phyloP scores from a whole-genome alignment of 2,113 vertebrate genomes.

The Pao palembangensis region DNA sequence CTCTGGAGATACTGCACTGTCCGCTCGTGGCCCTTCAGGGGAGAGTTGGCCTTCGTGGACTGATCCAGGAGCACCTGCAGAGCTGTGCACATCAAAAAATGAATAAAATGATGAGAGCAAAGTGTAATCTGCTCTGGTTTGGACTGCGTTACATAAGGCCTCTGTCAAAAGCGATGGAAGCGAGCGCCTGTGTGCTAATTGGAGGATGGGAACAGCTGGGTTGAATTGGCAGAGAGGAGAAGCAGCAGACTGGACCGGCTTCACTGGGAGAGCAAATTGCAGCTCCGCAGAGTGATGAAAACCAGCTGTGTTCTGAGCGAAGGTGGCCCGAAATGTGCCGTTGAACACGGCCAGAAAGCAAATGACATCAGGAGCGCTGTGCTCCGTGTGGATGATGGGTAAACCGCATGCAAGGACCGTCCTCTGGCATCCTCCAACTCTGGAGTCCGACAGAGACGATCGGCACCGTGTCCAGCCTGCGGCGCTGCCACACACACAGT shows the following conservation, averaged over 20 bases:
- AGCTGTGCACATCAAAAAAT: slow-evolving; percentile 71
- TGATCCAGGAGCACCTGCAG: slow-evolving; percentile 95
- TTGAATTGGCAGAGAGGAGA: slow-evolving; percentile 23
- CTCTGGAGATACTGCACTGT: slow-evolving; percentile 97
- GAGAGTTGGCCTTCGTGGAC: slow-evolving; percentile 97
- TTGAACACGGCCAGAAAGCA: slow-evolving; percentile 11
- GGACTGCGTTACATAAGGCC: slow-evolving; percentile 20
- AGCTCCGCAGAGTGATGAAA: slow-evolving; percentile 42
- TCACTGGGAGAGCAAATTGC: slow-evolving; percentile 45
- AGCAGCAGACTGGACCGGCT: slow-evolving; percentile 13
- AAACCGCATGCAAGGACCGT: slow-evolving; percentile 18
- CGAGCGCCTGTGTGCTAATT: slow-evolving; percentile 13
- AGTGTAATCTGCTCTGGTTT: slow-evolving; percentile 8
- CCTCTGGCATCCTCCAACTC: slow-evolving; percentile 16
- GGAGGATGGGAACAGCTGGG: slow-evolving; percentile 42
- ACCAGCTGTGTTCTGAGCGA: slow-evolving; percentile 25
- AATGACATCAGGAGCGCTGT: slow-evolving; percentile 30
- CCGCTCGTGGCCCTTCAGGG: slow-evolving; percentile 95
- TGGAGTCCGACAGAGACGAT: neutral
- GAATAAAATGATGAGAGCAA: slow-evolving; percentile 4
- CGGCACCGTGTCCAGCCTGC: neutral
- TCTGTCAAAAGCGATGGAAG: slow-evolving; percentile 4
- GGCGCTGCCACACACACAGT: slow-evolving; percentile 5
- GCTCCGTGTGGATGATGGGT: slow-evolving; percentile 21
- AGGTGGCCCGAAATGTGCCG: slow-evolving; percentile 20